Conservation (phyloP, 2,797 vertebrate species). For the Arctocebus calabarensis region DNA sequence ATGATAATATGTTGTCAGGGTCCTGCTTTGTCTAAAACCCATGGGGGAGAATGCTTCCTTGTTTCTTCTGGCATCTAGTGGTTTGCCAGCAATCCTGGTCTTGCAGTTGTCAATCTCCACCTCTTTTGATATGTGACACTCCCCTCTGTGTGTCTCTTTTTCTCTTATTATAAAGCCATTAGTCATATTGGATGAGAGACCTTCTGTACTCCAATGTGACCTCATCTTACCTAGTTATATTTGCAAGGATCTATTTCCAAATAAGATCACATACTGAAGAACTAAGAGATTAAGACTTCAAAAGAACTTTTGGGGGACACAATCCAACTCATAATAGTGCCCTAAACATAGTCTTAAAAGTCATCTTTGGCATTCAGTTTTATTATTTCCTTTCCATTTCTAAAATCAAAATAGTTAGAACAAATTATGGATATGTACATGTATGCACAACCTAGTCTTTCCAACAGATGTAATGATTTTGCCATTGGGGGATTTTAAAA, state of each 20-base stretch:
- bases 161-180: neutral
- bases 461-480: constrained; percentile 16
- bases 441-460: neutral
- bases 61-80: neutral
- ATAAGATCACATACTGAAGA: neutral
- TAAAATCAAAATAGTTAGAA: neutral
- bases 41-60: neutral
- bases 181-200: neutral
- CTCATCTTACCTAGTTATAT: neutral
- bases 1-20: neutral
- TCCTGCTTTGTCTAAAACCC: neutral
- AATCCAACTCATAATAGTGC: neutral
- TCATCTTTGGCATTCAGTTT: constrained; percentile 21
- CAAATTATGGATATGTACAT: neutral
- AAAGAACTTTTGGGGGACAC: neutral
- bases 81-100: neutral
- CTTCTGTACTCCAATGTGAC: neutral
- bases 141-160: neutral
- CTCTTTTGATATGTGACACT: neutral
- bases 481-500: neutral
- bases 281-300: neutral
- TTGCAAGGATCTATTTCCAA: neutral
- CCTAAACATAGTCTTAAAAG: neutral
- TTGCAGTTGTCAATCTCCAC: neutral
- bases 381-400: constrained; percentile 7